These are phyloP conservation scores for Ylistrum balloti DNA, from an alignment of 1,140 invertebrate genomes.

Conservation along the genomic window DNA sequence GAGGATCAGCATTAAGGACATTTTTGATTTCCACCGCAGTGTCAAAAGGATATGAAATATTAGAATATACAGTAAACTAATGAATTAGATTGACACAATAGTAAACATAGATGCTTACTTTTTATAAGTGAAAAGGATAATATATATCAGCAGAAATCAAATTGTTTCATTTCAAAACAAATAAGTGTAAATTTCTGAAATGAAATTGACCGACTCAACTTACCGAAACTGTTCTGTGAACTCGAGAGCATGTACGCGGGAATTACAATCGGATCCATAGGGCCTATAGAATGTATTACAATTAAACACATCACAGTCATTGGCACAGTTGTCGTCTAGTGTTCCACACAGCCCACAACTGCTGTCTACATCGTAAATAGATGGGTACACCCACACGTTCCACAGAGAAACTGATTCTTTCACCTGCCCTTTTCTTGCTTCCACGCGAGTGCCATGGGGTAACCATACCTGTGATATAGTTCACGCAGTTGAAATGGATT, in stretches of 20 bases:
- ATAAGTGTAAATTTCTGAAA: too few relatives aligned
- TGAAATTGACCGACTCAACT: too few relatives aligned
- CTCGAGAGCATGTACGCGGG: not conserved
- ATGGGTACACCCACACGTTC: not conserved
- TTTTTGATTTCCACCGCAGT: too few relatives aligned
- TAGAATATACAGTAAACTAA: too few relatives aligned
- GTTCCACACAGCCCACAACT: not conserved
- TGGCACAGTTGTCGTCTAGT: not conserved
- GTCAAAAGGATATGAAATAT: too few relatives aligned
- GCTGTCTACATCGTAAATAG: not conserved
- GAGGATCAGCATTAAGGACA: too few relatives aligned
- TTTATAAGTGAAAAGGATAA: too few relatives aligned
- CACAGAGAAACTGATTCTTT: not conserved
- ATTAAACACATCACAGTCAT: conserved; percentile 5
- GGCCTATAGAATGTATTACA: not conserved
- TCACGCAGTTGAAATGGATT: too few relatives aligned
- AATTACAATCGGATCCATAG: not conserved
- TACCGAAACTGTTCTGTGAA: not conserved
- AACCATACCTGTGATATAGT: not conserved
- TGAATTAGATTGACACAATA: too few relatives aligned
- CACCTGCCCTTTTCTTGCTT: not conserved
- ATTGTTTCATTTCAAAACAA: too few relatives aligned
- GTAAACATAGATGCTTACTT: too few relatives aligned
- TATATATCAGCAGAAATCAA: too few relatives aligned
- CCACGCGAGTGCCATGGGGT: not conserved